These are phyloP conservation scores for Myiotriccus ornatus DNA, from an alignment of 2,797 vertebrate species.

Conservation along the genomic window DNA sequence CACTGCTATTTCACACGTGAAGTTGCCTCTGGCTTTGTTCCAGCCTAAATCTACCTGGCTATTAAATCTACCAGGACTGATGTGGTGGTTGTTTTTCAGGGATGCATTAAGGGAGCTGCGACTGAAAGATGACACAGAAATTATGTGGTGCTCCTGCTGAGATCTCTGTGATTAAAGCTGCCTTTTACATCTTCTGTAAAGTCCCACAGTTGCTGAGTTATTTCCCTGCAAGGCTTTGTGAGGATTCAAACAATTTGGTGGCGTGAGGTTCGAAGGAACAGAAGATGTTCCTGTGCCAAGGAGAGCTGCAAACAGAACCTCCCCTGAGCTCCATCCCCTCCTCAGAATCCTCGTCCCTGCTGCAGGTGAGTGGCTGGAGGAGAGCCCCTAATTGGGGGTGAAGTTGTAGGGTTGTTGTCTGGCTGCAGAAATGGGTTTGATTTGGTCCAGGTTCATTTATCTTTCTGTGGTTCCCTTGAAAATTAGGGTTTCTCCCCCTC, in stretches of 20 bases:
- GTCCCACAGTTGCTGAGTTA: background rate
- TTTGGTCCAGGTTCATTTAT: background rate
- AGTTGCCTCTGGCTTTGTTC: conserved; percentile 17
- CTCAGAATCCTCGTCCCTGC: background rate
- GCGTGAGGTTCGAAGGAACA: background rate
- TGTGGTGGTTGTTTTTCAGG: background rate
- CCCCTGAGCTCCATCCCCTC: background rate
- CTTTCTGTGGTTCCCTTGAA: background rate
- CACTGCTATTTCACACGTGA: conserved; percentile 5
- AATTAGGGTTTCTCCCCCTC: background rate
- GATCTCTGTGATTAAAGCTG: background rate
- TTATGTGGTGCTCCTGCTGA: conserved; percentile 2
- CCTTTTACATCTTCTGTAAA: background rate
- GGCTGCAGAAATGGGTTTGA: background rate
- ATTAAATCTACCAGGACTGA: conserved; percentile 4
- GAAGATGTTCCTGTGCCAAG: background rate
- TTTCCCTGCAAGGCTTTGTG: background rate
- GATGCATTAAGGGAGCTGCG: background rate
- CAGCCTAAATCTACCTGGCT: background rate
- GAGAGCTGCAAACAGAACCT: background rate
- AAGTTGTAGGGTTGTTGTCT: background rate
- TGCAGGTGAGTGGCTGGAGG: background rate
- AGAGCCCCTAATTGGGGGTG: background rate
- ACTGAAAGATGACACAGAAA: conserved; percentile 13
- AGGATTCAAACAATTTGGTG: background rate